phyloP scores from a whole-genome alignment of 2,888 invertebrate genomes.

The Eristalinus aeneus region DNA sequence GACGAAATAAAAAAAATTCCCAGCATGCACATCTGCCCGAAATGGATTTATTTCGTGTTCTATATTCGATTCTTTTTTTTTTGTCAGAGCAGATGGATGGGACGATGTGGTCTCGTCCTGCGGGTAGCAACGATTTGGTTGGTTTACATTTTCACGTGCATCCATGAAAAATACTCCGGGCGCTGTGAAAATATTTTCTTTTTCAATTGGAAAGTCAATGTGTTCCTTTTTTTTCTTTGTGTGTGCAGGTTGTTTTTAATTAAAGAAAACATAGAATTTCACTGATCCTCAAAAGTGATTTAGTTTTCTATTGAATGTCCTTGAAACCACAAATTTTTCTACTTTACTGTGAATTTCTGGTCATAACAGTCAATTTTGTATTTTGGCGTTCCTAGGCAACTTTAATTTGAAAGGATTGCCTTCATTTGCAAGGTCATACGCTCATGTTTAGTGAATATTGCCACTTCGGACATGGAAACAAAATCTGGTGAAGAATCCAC shows the following conservation, averaged over 20 bases:
- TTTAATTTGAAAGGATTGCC: no score
- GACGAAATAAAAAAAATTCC: neutral
- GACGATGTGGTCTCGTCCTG: neutral
- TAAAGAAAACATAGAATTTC: conserved; percentile 5
- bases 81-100: conserved; percentile 23
- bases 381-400: no score
- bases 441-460: no score
- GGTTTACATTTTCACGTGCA: conserved; percentile 27
- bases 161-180: neutral
- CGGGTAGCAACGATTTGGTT: conserved; percentile 32
- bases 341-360: no score
- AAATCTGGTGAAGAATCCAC: no score
- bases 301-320: no score
- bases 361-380: no score
- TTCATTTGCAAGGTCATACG: no score
- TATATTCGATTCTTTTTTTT: conserved; percentile 23
- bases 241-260: conserved; percentile 22
- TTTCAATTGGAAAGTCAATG: neutral
- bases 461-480: no score
- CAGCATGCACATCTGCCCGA: conserved; percentile 43
- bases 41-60: conserved; percentile 32
- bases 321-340: no score
- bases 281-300: no score
- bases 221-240: conserved; percentile 6
- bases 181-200: conserved; percentile 13